A percentile compares a stretch with the other conserved stretches of the same genome.
These are phyloP conservation scores for Suricata suricatta DNA, from an alignment of 2,113 vertebrate genomes.

Conservation along the genomic window DNA sequence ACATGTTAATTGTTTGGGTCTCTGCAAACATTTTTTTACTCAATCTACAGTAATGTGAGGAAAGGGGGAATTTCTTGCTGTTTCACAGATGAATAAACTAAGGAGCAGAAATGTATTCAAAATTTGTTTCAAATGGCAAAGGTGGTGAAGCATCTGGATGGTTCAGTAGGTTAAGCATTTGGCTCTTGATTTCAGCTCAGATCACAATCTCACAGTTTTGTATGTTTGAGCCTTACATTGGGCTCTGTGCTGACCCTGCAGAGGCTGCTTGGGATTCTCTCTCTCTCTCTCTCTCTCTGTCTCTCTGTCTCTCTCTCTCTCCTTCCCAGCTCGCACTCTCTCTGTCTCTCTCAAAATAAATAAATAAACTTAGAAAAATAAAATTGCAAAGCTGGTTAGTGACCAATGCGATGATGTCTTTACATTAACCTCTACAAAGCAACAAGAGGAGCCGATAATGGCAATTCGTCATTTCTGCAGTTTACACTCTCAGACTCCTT, in stretches of 20 bases:
- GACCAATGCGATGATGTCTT: neutral
- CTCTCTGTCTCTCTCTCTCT: no score
- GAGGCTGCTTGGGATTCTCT: no score
- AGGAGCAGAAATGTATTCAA: neutral
- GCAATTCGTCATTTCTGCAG: no score
- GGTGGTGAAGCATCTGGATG: neutral
- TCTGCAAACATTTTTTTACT: slow-evolving; percentile 4
- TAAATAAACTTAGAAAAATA: neutral
- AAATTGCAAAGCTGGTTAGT: neutral
- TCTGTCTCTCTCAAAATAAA: no score
- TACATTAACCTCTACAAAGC: neutral
- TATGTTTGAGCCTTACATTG: no score
- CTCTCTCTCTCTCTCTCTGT: no score
- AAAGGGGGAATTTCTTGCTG: neutral
- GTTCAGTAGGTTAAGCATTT: no score
- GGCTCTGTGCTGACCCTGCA: no score
- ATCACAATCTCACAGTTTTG: no score
- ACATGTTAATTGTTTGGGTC: neutral
- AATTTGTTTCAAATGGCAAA: neutral
- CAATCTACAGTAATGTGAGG: neutral
- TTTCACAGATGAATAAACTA: neutral
- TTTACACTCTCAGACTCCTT: neutral
- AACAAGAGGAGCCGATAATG: accelerated
- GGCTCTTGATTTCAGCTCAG: no score
- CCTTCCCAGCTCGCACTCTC: no score